phyloP scores from a whole-genome alignment of 2,797 vertebrate species.

The Tadarida brasiliensis region DNA sequence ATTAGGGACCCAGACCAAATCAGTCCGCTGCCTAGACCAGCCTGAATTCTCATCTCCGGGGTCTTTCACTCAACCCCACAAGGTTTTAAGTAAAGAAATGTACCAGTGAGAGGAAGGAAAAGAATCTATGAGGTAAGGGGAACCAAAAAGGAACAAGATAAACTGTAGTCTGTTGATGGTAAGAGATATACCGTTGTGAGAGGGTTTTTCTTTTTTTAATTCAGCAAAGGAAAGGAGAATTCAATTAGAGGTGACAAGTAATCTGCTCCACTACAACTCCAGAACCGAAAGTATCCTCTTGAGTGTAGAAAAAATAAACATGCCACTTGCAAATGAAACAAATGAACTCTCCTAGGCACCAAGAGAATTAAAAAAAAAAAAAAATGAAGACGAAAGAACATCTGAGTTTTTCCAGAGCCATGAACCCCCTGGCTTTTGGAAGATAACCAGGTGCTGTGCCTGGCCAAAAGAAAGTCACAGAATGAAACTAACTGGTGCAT shows the following conservation, averaged over 20 bases:
- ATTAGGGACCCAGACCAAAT: not conserved
- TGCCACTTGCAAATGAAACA: conserved; percentile 57
- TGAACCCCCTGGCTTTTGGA: not conserved
- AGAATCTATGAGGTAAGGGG: not conserved
- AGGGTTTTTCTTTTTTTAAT: not conserved
- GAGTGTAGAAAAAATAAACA: conserved; percentile 56
- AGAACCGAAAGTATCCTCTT: not conserved
- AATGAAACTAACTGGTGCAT: not conserved
- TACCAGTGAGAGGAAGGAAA: not conserved
- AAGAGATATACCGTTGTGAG: not conserved
- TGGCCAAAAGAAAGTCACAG: not conserved
- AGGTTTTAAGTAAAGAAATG: not conserved
- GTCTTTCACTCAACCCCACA: not conserved
- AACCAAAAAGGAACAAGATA: not conserved
- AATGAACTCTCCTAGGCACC: conserved; percentile 16
- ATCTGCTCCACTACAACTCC: not conserved
- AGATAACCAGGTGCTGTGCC: not conserved
- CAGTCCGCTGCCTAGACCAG: not conserved
- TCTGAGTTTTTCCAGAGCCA: not conserved
- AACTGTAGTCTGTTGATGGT: not conserved
- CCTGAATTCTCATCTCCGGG: not conserved
- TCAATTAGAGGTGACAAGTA: conserved; percentile 10
- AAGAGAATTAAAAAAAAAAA: conserved; percentile 34
- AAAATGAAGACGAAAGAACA: conserved; percentile 31
- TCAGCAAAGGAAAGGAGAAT: not conserved